Evolutionary conservation across 2,113 vertebrate species (phyloP).

Genomic region (human): GRCh38 chr5:51907001-51907500

Average conservation of each 20-base stretch:
- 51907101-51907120: neutral
- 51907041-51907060: neutral
- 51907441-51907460: neutral
- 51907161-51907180: neutral
- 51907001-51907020: neutral
- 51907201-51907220: neutral
- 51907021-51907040: neutral
- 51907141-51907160: neutral
- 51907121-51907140: neutral
- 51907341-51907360: neutral
- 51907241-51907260: neutral
- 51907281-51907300: neutral
- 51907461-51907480: neutral
- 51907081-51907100: neutral
- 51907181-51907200: neutral
- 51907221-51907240: neutral
- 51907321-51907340: neutral
- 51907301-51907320: neutral
- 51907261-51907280: neutral
- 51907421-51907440: neutral
- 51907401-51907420: fast-evolving
- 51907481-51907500: neutral
- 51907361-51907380: neutral
- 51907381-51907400: neutral
- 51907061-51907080: neutral